Base-by-base conservation (phyloP, 2,888 invertebrate genomes). In the Athripsodes cinereus region DNA sequence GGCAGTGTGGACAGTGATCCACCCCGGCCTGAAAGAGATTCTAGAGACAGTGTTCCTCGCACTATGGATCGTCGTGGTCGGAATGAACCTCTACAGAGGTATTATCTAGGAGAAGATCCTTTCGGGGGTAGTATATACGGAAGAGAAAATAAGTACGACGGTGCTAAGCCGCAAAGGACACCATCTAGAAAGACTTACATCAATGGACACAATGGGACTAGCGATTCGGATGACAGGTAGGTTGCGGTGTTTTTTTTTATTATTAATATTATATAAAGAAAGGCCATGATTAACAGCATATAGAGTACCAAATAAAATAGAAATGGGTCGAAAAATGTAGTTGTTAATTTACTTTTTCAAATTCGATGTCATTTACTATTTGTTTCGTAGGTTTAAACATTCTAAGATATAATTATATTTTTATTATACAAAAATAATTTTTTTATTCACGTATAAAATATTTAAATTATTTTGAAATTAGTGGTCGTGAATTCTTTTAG, bases 21-120 rank as follows among this genome's bases (percentile, higher is more conserved):
- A 69, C 56, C 59, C 16, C 52, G 57, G 40, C 57, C 57, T 22
- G 57, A 57, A 52, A 50, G 57, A n/a, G 58, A 60, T 40, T 51
- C 51, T 53, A 69, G 66, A 73, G 74, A 62, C 52, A 65, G 35
- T 62, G 59, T 54, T 62, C 60, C 44, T 60, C 59, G 58, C 54
- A 49, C 60, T 56, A 63, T 59, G 65, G 61, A 63, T 22, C 34
- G 61, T 16, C 60, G 65, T 56, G 57, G 67, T 46, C 68, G 72
- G 22, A 69, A 71, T n/a, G 76, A 74, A 63, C 86, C 87, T 11
- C 81, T 87, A 63, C 88, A 88, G 69, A 82, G 87, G 65, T 92
- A 91, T 75, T 92, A 92, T 72, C 81, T 92, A 65, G 91, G 91
- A 40, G 91, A 92, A 75, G 91, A 92, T 78, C 91, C 91, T 22